Evolutionary conservation across 2,797 vertebrate species (phyloP), one percentile per base, ranked within the genome.

Genomic region (Ispidina picta): DNA sequence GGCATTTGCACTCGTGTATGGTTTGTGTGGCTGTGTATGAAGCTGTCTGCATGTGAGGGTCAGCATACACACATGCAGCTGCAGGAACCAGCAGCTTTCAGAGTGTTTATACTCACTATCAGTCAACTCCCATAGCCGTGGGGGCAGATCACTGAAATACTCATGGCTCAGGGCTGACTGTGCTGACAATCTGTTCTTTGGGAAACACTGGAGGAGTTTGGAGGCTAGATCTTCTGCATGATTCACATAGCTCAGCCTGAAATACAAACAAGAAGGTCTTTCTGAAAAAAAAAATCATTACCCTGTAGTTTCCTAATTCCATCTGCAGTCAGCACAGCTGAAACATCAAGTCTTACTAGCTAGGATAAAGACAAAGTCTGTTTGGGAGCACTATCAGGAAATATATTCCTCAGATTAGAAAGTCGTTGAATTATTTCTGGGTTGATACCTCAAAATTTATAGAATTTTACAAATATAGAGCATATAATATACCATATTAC

Each of bases 141-240:
- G 98, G 89, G 98, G 99, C 91, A 99, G 98, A 96, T 98, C 98
- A 98, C 98, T 98, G 98, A 99, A 99, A 98, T 99, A 99, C 95
- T 99, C 98, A 1, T 99, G 99, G 97, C 98, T 98, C 96, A 99
- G 97, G 60, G 99, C 99, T 48, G 98, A 97, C 96, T 98, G 98
- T 66, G 99, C 99, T 21, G 99, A 99, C 95, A 99, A 97, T 77
- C 99, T 98, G 97, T 98, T 99, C 98, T 99, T 99, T 98, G 99
- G 99, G 97, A 98, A 99, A 98, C 99, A 99, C 94, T 99, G 99
- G 66, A 99, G 98, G 92, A 99, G 98, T 97, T 98, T 98, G 96
- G 98, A 99, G 85, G 99, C 99, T 96, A 99, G 97, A 96, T 99
- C 98, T 96, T 99, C 99, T 19, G 99, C 99, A 8, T 99, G 98